Evolutionary conservation across 2,797 vertebrate species (phyloP).

Genomic region (Threskiornis aethiopicus): DNA sequence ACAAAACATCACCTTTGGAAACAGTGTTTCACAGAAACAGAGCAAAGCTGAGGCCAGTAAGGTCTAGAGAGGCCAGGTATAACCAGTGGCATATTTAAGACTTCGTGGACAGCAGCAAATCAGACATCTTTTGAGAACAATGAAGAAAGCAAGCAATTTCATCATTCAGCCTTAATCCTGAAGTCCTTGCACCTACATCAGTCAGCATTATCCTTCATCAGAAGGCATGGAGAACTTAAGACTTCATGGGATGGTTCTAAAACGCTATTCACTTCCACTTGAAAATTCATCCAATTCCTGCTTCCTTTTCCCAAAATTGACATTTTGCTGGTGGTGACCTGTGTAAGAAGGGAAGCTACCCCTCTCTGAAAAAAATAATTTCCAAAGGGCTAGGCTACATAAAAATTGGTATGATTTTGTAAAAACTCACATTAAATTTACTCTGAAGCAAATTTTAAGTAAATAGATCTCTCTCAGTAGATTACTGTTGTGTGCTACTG

Average conservation of each 20-base stretch:
- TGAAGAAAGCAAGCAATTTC: background rate
- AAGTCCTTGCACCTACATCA: background rate
- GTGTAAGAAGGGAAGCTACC: background rate
- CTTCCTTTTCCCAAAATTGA: background rate
- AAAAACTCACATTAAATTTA: background rate
- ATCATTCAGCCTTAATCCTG: background rate
- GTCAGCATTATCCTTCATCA: background rate
- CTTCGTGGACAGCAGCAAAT: background rate
- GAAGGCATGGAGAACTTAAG: background rate
- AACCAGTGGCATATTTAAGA: background rate
- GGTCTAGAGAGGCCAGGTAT: background rate
- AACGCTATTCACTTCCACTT: background rate
- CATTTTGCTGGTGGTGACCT: background rate
- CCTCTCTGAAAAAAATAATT: background rate
- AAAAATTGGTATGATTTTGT: background rate
- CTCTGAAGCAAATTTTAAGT: background rate
- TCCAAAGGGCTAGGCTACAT: background rate
- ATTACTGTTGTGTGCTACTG: background rate
- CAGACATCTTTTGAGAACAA: background rate
- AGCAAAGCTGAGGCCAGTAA: background rate
- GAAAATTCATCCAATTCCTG: background rate
- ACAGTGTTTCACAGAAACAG: background rate
- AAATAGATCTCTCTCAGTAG: background rate
- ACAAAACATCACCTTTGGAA: background rate
- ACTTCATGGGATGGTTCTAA: background rate